Evolutionary conservation across 2,888 invertebrate species (phyloP).

Genomic region (Eupithecia abbreviata): DNA sequence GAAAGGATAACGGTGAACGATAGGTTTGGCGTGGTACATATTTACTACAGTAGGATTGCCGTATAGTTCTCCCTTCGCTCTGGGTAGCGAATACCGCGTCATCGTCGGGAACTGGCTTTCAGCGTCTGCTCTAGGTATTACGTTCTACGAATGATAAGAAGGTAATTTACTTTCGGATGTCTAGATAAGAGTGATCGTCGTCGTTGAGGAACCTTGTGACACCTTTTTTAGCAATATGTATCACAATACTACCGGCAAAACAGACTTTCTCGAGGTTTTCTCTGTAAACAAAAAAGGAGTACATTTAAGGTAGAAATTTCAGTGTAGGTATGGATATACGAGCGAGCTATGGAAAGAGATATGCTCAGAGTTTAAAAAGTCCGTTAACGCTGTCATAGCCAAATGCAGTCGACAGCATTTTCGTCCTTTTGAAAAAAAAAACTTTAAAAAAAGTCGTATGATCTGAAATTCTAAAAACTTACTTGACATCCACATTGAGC

Average conservation of each 20-base stretch:
- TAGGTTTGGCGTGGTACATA: too few relatives aligned
- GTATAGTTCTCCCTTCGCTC: too few relatives aligned
- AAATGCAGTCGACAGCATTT: too few relatives aligned
- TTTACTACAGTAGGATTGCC: too few relatives aligned
- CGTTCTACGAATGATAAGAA: not conserved
- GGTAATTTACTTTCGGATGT: conserved; percentile 50
- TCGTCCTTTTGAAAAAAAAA: too few relatives aligned
- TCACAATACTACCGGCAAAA: conserved; percentile 66
- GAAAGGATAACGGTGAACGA: too few relatives aligned
- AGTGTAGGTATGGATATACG: too few relatives aligned
- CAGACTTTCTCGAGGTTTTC: conserved; percentile 62
- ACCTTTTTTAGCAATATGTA: conserved; percentile 54
- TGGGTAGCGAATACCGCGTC: not conserved
- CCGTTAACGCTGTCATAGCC: too few relatives aligned
- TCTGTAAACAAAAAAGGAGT: conserved; percentile 48
- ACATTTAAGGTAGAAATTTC: not conserved
- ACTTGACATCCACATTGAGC: not conserved
- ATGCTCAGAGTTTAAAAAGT: too few relatives aligned
- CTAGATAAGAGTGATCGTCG: conserved; percentile 45
- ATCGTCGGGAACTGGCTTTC: not conserved
- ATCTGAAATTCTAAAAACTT: not conserved
- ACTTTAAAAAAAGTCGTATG: not conserved
- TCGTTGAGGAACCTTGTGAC: conserved; percentile 47
- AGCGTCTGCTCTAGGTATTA: not conserved
- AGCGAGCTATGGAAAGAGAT: too few relatives aligned